Evolutionary conservation across 2,888 invertebrate species (phyloP).

Genomic region (Brachylomia viminalis): DNA sequence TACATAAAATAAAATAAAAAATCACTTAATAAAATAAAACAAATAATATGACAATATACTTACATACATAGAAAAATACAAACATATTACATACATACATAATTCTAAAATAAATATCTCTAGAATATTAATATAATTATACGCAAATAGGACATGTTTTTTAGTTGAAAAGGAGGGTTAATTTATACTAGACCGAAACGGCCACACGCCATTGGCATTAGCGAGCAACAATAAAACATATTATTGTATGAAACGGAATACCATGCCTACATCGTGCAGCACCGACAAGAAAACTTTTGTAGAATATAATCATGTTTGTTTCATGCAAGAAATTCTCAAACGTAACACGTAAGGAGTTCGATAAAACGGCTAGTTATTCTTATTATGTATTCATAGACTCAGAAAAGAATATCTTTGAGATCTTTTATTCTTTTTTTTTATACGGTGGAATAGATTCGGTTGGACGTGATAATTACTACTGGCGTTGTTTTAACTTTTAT

Average conservation of each 20-base stretch:
- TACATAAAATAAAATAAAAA: no score
- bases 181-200: neutral
- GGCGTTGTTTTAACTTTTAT: constrained; percentile 6
- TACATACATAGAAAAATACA: no score
- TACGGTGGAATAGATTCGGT: constrained; percentile 6
- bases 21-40: no score
- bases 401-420: neutral
- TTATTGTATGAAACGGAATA: neutral
- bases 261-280: no score
- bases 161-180: neutral
- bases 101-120: no score
- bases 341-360: neutral
- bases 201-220: neutral
- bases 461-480: constrained; percentile 24
- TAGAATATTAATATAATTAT: no score
- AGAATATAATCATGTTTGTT: neutral
- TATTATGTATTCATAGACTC: neutral
- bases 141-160: no score
- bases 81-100: no score
- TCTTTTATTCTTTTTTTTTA: neutral
- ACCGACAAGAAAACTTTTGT: neutral
- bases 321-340: neutral
- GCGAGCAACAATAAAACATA: neutral
- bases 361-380: neutral
- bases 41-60: no score